Conservation (phyloP, 1,140 invertebrate genomes). For the Drosophila tsacasi region DNA sequence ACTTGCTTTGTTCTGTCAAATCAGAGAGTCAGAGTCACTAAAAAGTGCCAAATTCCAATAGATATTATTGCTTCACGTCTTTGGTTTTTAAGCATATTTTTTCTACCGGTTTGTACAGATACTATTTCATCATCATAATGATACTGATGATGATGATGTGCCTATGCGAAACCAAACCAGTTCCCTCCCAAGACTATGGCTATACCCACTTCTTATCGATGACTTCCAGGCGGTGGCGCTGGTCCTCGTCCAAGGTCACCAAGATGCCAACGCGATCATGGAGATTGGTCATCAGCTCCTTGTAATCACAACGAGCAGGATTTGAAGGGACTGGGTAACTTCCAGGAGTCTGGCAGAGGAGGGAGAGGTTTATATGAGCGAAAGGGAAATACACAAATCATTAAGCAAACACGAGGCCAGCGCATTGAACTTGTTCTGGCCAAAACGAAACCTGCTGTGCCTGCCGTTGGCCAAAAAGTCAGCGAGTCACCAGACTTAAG, state of each 20-base stretch:
- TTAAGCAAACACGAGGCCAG: slow-evolving; percentile 42
- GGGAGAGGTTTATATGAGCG: background rate
- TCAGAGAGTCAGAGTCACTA: slow-evolving; percentile 11
- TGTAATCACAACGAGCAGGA: slow-evolving; percentile 52
- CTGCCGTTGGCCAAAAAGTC: slow-evolving; percentile 28
- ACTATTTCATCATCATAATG: slow-evolving; percentile 9
- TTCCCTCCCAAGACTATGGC: slow-evolving; percentile 1
- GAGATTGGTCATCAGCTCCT: slow-evolving; percentile 73
- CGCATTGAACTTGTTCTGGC: slow-evolving; percentile 51
- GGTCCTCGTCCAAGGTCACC: slow-evolving; percentile 85
- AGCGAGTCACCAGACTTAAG: slow-evolving; percentile 4
- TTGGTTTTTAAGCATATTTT: slow-evolving; percentile 3
- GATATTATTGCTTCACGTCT: background rate
- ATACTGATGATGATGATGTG: background rate
- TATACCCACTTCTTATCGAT: slow-evolving; percentile 86
- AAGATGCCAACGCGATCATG: slow-evolving; percentile 85
- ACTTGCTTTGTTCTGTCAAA: slow-evolving; percentile 34
- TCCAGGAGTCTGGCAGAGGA: background rate
- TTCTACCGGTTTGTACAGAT: slow-evolving; percentile 44
- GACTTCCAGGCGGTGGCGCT: slow-evolving; percentile 83
- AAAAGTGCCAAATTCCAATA: slow-evolving; percentile 29
- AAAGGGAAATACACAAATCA: slow-evolving; percentile 10
- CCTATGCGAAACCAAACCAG: slow-evolving; percentile 46
- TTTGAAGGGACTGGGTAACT: background rate
- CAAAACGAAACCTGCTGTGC: slow-evolving; percentile 48